Percentiles rank a stretch among this genome's conserved stretches.
Conservation (phyloP, 1,140 invertebrate genomes). For the Calliphora vicina region DNA sequence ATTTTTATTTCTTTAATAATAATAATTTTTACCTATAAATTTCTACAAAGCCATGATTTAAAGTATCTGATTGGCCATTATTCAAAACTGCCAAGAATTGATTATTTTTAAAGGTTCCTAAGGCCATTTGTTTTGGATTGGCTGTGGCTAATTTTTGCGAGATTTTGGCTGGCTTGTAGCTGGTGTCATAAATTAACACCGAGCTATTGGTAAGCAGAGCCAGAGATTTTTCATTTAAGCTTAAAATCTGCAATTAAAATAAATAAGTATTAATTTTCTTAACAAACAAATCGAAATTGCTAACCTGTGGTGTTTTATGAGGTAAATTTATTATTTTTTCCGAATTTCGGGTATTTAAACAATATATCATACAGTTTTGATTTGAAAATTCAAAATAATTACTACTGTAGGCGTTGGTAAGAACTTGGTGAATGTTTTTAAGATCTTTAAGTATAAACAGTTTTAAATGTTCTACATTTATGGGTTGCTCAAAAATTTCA, state of each 20-base stretch:
- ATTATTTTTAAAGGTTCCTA: neutral
- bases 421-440: neutral
- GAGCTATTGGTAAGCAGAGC: neutral
- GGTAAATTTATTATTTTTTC: neutral
- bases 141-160: neutral
- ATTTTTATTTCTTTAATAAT: too few relatives aligned
- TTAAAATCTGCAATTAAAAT: neutral
- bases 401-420: neutral
- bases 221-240: neutral
- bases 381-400: neutral
- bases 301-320: neutral
- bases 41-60: conserved; percentile 10
- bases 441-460: neutral
- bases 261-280: neutral
- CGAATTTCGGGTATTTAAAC: neutral
- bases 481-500: neutral
- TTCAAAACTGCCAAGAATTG: conserved; percentile 12
- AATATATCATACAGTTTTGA: neutral
- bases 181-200: neutral
- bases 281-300: neutral
- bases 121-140: conserved; percentile 9
- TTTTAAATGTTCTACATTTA: neutral
- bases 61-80: neutral
- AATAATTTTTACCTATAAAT: conserved; percentile 39
- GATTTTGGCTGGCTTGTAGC: neutral